Evolutionary conservation across 2,113 vertebrate genomes (phyloP), one percentile per base, ranked within the genome.

Genomic region (Pseudorasbora parva): DNA sequence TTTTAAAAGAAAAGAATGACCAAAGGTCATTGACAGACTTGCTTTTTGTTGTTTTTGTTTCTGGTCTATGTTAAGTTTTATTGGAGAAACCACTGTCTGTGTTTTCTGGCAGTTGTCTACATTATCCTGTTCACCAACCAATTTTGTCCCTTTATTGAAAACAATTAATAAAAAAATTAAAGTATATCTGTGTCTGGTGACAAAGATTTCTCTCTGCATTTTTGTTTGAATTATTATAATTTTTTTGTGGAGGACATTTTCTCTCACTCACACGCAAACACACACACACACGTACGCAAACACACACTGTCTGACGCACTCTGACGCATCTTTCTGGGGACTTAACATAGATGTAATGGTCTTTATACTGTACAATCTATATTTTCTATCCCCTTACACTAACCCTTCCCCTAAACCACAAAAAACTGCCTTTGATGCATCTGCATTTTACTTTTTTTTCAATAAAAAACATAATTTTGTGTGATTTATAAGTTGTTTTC

Each of bases 91-190:
- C 97, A 98, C 97, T 98, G 97, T 99, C 97, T 98, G 96, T 99
- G 97, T 99, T 98, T 97, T 98, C 96, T 96, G 96, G 96, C 97
- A 99, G 97, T 98, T 99, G 98, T 99, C 97, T 98, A 96, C 97
- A 99, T 99, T 97, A 97, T 96, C 97, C 97, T 98, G 96, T 99
- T 98, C 97, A 98, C 98, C 97, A 96, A 97, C 97, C 96, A 97
- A 99, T 99, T 98, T 97, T 99, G 97, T 99, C 98, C 97, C 96
- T 99, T 98, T 98, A 98, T 98, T 97, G 95, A 98, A 98, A 98
- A 97, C 90, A 92, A 92, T 93, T 92, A 98, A 98, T 96, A 98
- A 96, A 96, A 96, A 95, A 91, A 92, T 96, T 95, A 96, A 99
- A 98, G 95, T 95, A 96, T 95, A 91, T 86, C 85, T 83, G 95